Base-by-base conservation (phyloP, 2,113 vertebrate genomes). In the Romanogobio albipinnatus region DNA sequence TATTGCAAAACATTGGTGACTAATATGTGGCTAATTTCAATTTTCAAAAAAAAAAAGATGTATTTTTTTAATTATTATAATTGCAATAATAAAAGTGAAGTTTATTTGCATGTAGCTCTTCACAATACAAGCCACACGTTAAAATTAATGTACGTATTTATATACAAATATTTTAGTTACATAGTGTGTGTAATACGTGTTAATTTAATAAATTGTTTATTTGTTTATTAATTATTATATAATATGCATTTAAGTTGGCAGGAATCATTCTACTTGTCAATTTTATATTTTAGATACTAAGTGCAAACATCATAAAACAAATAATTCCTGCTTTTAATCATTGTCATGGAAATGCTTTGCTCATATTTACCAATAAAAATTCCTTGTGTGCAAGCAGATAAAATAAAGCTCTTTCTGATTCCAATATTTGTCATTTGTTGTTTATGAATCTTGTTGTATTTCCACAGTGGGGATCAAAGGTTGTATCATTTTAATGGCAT, bases 401-500 rank as follows among this genome's bases (percentile, higher is more conserved):
- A n/a, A n/a, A 22, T 56, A 56, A 56, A 8, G 17, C 53, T 22
- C 53, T 56, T 22, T 56, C 7, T 22, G 53, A 8, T 56, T 22
- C 53, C 17, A 56, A 22, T 8, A 22, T 56, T 59, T 77, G 75
- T 56, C 26, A 24, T 79, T 6, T 39, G 39, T 39, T 62, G 76
- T 79, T 62, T 79, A 1, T 79, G 76, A 39, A 24, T 62, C 76
- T 14, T 62, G 45, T 1, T 33, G 47, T 19, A 51, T 64, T 70
- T 58, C 8, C n/a, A 26, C 49, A 56, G 62, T 14, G 74, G 75
- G 83, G 14, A 53, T 33, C 39, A 58, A 24, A 78, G 47, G 59
- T 79, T 79, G 26, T 29, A 15, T 9, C 6, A 58, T 45, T 84
- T 85, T 71, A 79, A 79, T 85, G 83, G 1, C 29, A 53, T 43